Percentiles rank a stretch among this genome's conserved stretches.
These are phyloP conservation scores for Scrobipalpa costella DNA, from an alignment of 2,888 invertebrate genomes.

Conservation along the genomic window DNA sequence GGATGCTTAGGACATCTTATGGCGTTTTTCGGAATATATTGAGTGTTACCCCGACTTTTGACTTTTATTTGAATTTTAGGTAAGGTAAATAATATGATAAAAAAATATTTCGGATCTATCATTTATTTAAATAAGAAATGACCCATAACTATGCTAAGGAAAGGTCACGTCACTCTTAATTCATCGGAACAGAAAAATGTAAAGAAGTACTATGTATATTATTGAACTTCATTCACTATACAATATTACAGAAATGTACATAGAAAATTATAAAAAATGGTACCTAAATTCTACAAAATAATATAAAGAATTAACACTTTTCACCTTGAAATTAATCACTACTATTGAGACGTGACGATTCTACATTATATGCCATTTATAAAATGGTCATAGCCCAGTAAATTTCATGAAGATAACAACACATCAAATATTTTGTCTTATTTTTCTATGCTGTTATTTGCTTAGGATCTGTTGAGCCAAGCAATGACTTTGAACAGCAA, in stretches of 20 bases:
- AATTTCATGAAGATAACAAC: constrained; percentile 65
- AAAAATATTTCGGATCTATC: constrained; percentile 42
- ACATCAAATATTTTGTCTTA: constrained; percentile 64
- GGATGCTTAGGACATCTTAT: constrained; percentile 54
- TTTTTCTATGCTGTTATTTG: constrained; percentile 51
- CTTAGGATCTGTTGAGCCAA: constrained; percentile 85
- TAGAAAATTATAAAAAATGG: constrained; percentile 60
- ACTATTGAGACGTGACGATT: constrained; percentile 47
- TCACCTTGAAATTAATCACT: constrained; percentile 46
- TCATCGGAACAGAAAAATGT: constrained; percentile 46
- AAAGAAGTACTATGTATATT: constrained; percentile 48
- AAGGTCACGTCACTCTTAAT: constrained; percentile 53
- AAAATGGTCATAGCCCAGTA: constrained; percentile 45
- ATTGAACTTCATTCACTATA: constrained; percentile 57
- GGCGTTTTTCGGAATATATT: constrained; percentile 73
- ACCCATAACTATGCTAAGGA: constrained; percentile 59
- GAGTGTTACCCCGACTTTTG: constrained; percentile 64
- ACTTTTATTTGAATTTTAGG: constrained; percentile 37
- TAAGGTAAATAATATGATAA: constrained; percentile 30
- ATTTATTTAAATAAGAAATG: constrained; percentile 68
- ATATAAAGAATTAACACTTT: constrained; percentile 53
- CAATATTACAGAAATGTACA: constrained; percentile 56
- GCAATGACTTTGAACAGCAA: constrained; percentile 91
- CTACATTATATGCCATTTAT: constrained; percentile 47
- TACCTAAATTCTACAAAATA: constrained; percentile 68